Evolutionary conservation across 2,888 invertebrate species (phyloP).

Genomic region (Pardosa pseudoannulata): DNA sequence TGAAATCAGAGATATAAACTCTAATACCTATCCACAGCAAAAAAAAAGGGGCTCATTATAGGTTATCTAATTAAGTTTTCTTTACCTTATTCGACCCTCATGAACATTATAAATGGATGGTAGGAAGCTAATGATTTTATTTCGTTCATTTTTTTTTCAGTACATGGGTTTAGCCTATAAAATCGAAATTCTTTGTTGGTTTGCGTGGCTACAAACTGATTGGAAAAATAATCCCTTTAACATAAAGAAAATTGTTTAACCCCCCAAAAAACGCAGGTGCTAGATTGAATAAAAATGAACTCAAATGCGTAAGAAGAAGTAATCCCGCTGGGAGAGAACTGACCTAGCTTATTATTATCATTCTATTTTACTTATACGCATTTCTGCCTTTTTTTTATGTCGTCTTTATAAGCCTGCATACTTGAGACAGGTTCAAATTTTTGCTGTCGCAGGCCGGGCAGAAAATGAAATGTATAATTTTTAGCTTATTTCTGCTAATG

Average conservation of each 20-base stretch:
- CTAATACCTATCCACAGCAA: too few species aligned
- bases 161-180: too few species aligned
- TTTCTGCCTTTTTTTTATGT: not conserved
- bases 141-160: too few species aligned
- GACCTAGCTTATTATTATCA: not conserved
- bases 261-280: not conserved
- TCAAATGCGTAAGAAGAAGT: not conserved
- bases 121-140: too few species aligned
- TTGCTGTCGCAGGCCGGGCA: not conserved
- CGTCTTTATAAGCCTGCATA: not conserved
- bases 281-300: not conserved
- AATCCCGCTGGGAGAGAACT: not conserved
- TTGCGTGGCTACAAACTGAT: too few species aligned
- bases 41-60: too few species aligned
- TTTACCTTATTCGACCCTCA: too few species aligned
- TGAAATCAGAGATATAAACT: too few species aligned
- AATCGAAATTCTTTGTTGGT: too few species aligned
- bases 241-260: not conserved
- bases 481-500: conserved; percentile 38
- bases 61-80: too few species aligned
- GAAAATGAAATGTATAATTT: conserved; percentile 53
- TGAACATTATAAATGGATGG: too few species aligned
- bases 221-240: too few species aligned
- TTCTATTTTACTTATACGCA: not conserved
- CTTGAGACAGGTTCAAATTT: not conserved